Percentiles rank a stretch among this genome's conserved stretches.
Evolutionary conservation across 2,113 vertebrate genomes (phyloP).

Genomic region (Podarcis muralis): DNA sequence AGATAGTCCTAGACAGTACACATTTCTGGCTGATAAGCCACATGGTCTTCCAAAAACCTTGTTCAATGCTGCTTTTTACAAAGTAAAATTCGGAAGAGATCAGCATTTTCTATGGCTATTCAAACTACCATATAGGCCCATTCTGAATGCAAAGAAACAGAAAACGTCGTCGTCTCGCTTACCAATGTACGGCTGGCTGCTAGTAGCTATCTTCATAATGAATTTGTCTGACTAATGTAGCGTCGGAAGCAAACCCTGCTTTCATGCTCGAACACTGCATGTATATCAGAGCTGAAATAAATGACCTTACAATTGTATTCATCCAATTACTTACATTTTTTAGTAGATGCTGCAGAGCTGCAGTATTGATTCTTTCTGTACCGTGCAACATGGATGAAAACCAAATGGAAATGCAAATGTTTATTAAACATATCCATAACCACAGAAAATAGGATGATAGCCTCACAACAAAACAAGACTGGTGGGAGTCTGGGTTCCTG

Average conservation of each 20-base stretch:
- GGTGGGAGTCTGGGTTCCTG: not conserved
- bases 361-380: slow-evolving; percentile 54
- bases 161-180: slow-evolving; percentile 10
- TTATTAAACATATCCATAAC: not conserved
- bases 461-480: not conserved
- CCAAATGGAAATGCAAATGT: slow-evolving; percentile 31
- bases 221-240: slow-evolving; percentile 41
- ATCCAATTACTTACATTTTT: slow-evolving; percentile 50
- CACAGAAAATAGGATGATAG: not conserved
- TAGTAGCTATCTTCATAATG: slow-evolving; percentile 42
- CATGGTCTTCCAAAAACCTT: not conserved
- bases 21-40: not conserved
- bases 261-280: not conserved
- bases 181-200: not conserved
- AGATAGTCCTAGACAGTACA: not conserved
- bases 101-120: not conserved
- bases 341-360: slow-evolving; percentile 37
- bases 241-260: not conserved
- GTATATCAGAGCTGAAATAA: slow-evolving; percentile 29
- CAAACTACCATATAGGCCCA: not conserved
- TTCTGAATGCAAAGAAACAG: not conserved
- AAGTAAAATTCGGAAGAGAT: not conserved
- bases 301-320: slow-evolving; percentile 20
- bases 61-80: not conserved
- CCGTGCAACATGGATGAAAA: slow-evolving; percentile 32